Base-by-base conservation (phyloP, 1,140 invertebrate genomes). In the Scaptomyza graminum region DNA sequence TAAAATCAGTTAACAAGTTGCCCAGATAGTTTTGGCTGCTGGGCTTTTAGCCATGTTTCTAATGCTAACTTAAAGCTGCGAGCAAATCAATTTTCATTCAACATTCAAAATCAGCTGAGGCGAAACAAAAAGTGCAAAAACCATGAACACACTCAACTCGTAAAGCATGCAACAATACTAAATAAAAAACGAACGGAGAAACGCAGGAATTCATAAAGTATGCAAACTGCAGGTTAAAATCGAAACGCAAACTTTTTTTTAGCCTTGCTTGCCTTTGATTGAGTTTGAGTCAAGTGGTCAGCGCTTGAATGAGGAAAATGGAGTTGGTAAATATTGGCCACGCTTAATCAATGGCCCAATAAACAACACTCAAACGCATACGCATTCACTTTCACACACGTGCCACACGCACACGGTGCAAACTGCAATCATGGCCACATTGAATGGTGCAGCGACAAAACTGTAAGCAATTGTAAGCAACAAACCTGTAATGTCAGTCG, bases 271-370 rank as follows among this genome's bases (percentile, higher is more conserved):
- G 6, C 16, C 47, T 62, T 74, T 79, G 75, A 79, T 79, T 79
- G 76, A 79, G 76, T 78, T 79, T 79, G 76, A 79, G 76, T 78
- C 67, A 78, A 55, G 55, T 60, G 28, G 34, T 62, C 64, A 8
- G 55, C 11, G 7, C 7, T 34, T 34, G 31, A 34, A 34, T 34
- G 31, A 1, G 12, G 63, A 18, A 28, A 31, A 11, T 52, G 41
- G 15, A 56, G 31, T 28, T 13, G 62, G n/a, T 50, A 49, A 60
- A 37, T 43, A 64, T 59, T 52, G 83, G 71, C 74, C 79, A 83
- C 79, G 84, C 75, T 87, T 88, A 87, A 87, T 89, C 83, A 87
- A 87, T 87, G 83, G 68, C 55, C 82, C 78, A 77, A 78, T 87
- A 77, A 80, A 80, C 72, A 68, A 74, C 56, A 63, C 71, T 59